A percentile compares a stretch with the other conserved stretches of the same genome.
These are phyloP conservation scores for Ianthella basta DNA, from an alignment of 37 sponge, comb jelly and placozoan genomes.

Conservation along the genomic window DNA sequence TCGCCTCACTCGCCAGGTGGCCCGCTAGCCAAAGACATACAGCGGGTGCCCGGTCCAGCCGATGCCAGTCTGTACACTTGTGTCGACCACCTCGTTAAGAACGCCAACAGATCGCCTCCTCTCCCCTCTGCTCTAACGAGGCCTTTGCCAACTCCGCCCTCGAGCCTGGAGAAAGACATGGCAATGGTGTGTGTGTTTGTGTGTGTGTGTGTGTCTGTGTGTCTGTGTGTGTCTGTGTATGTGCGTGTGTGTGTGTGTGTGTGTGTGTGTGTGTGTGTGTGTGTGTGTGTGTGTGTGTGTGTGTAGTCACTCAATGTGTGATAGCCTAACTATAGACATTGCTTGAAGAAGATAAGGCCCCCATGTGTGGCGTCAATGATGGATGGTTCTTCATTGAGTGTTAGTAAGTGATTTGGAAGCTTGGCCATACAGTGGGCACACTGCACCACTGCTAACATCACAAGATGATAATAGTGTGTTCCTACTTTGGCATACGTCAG, in stretches of 20 bases:
- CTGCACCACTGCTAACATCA: too few relatives aligned
- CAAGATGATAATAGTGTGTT: too few relatives aligned
- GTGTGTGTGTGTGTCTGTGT: constrained; percentile 30
- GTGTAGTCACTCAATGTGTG: too few relatives aligned
- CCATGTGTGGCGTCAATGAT: too few relatives aligned
- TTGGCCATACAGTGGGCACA: too few relatives aligned
- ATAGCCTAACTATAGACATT: too few relatives aligned
- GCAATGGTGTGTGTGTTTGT: constrained; percentile 35
- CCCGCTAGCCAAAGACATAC: constrained; percentile 19
- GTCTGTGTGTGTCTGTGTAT: constrained; percentile 37
- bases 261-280: constrained; percentile 43
- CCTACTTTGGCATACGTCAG: too few relatives aligned
- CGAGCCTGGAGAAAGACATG: not conserved
- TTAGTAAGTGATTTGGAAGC: not conserved
- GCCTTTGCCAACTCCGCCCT: constrained; percentile 3
- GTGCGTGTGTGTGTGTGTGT: constrained; percentile 19
- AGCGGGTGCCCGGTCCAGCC: constrained; percentile 27
- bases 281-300: constrained; percentile 47
- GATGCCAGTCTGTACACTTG: constrained; percentile 43
- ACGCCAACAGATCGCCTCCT: not conserved
- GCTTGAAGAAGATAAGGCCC: not conserved
- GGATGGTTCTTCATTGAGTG: not conserved
- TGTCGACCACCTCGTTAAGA: constrained; percentile 38
- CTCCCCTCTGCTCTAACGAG: not conserved
- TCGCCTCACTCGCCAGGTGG: not conserved